Evolutionary conservation across 2,113 vertebrate genomes (phyloP).

Genomic region (Coregonus clupeaformis): DNA sequence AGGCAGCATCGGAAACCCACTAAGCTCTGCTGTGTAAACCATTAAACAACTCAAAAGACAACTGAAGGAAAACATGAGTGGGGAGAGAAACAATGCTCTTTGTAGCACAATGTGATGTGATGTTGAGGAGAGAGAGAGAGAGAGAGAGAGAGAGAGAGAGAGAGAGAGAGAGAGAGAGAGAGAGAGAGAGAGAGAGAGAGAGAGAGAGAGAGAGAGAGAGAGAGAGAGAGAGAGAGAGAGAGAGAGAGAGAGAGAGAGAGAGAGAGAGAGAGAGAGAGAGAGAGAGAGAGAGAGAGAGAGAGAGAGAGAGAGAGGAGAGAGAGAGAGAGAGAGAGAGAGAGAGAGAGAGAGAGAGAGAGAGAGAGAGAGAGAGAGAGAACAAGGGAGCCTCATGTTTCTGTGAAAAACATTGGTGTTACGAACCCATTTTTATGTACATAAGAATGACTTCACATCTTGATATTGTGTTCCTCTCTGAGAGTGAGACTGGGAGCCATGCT

Average conservation of each 20-base stretch:
- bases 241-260: not conserved
- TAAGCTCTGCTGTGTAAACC: constrained; percentile 76
- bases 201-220: not conserved
- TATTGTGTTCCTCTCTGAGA: constrained; percentile 28
- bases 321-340: not conserved
- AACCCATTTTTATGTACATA: constrained; percentile 45
- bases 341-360: not conserved
- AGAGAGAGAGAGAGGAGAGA: constrained; percentile 31
- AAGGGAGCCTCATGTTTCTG: constrained; percentile 14
- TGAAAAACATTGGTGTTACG: constrained; percentile 48
- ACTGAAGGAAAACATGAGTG: constrained; percentile 61
- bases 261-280: constrained; percentile 41
- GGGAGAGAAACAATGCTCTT: constrained; percentile 68
- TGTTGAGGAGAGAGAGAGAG: constrained; percentile 34
- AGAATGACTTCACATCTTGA: constrained; percentile 40
- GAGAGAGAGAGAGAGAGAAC: not conserved
- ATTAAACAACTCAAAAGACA: constrained; percentile 74
- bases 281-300: constrained; percentile 53
- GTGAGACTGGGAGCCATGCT: not conserved
- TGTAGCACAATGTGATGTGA: constrained; percentile 58
- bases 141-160: constrained; percentile 15
- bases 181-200: not conserved
- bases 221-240: not conserved
- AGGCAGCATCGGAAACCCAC: constrained; percentile 67
- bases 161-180: constrained; percentile 37